phyloP scores from a whole-genome alignment of 2,888 invertebrate species.

The Pyrrhia umbra region DNA sequence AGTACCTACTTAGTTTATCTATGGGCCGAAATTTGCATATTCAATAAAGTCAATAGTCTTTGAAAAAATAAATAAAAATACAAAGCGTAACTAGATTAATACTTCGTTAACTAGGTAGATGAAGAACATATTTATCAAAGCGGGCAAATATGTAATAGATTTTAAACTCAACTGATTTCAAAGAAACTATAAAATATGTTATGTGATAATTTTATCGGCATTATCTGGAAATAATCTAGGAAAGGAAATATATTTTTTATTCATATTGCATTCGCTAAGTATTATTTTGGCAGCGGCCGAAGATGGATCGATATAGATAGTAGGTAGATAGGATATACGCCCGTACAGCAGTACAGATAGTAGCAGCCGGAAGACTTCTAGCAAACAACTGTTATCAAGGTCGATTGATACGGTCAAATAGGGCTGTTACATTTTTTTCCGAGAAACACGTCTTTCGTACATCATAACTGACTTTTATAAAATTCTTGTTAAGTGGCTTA shows the following conservation, averaged over 20 bases:
- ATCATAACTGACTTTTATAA: too few species aligned
- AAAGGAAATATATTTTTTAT: neutral
- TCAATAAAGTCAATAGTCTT: too few species aligned
- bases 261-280: constrained; percentile 24
- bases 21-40: too few species aligned
- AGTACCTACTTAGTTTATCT: too few species aligned
- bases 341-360: constrained; percentile 5
- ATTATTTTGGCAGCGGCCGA: constrained; percentile 27
- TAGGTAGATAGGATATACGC: constrained; percentile 19
- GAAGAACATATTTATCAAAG: neutral
- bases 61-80: too few species aligned
- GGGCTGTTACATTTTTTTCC: constrained; percentile 13
- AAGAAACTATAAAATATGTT: constrained; percentile 27
- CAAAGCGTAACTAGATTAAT: too few species aligned
- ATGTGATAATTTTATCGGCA: constrained; percentile 21
- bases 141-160: neutral
- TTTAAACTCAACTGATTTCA: neutral
- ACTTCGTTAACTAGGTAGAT: neutral
- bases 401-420: constrained; percentile 45
- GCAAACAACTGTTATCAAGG: constrained; percentile 59
- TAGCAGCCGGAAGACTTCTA: constrained; percentile 53
- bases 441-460: neutral
- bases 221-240: constrained; percentile 24
- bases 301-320: constrained; percentile 50
- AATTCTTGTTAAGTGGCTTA: too few species aligned